phyloP scores from a whole-genome alignment of 2,888 invertebrate genomes.

The Falcaria lacertinaria region DNA sequence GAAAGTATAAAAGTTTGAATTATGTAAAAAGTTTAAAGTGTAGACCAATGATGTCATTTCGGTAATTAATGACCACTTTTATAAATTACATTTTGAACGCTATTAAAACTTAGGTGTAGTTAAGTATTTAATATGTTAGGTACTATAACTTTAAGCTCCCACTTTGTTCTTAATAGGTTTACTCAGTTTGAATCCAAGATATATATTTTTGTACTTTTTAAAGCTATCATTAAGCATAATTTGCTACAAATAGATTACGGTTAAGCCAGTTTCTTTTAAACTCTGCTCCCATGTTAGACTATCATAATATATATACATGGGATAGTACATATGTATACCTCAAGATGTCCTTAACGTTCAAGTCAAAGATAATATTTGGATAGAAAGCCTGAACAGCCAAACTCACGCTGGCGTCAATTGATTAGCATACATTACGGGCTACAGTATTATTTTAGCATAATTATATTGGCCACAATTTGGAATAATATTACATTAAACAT shows the following conservation, averaged over 20 bases:
- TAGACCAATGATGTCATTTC: neutral
- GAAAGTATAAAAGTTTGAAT: neutral
- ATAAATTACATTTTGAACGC: neutral
- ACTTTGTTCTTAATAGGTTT: no score
- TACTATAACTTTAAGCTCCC: no score
- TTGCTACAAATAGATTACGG: slow-evolving; percentile 37
- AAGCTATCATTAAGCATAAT: no score
- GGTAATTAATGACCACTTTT: neutral
- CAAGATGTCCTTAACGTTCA: neutral
- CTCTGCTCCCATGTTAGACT: slow-evolving; percentile 22
- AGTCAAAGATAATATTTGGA: neutral
- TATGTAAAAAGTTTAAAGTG: neutral
- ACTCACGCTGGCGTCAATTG: neutral
- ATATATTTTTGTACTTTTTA: no score
- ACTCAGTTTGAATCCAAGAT: no score
- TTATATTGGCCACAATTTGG: neutral
- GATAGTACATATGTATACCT: neutral
- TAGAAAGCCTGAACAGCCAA: neutral
- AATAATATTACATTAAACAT: no score
- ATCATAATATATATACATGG: slow-evolving; percentile 9
- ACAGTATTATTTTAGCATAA: slow-evolving; percentile 1
- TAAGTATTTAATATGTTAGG: no score
- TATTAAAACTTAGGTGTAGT: neutral
- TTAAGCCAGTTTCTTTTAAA: slow-evolving; percentile 38
- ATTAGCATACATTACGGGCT: neutral